Evolutionary conservation across 2,113 vertebrate species (phyloP).

Genomic region (Scalopus aquaticus): DNA sequence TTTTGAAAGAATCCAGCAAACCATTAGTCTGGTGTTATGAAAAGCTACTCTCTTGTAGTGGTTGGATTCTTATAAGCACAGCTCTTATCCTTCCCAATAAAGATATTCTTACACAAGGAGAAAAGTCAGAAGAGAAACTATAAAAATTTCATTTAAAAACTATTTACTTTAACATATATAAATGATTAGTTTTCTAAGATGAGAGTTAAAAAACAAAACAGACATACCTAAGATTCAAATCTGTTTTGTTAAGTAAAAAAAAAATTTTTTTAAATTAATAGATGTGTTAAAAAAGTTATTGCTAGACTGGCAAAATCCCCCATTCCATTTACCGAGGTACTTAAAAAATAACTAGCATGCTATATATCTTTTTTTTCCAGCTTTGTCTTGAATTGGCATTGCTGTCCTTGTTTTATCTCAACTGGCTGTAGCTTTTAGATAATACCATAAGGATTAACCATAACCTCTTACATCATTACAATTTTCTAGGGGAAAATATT

Average conservation of each 20-base stretch:
- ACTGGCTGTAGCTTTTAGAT: slow-evolving; percentile 89
- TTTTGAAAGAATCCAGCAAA: slow-evolving; percentile 5
- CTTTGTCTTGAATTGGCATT: slow-evolving; percentile 88
- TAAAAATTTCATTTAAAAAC: slow-evolving; percentile 36
- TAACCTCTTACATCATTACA: slow-evolving; percentile 58
- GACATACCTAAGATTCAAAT: background rate
- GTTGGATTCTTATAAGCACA: background rate
- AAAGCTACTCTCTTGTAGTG: background rate
- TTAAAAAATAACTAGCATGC: slow-evolving; percentile 88
- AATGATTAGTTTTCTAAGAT: slow-evolving; percentile 15
- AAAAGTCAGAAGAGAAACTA: slow-evolving; percentile 24
- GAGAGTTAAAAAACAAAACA: slow-evolving; percentile 23
- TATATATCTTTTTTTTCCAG: slow-evolving; percentile 81
- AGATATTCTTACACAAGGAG: background rate
- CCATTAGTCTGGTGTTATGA: background rate
- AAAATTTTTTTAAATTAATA: slow-evolving; percentile 21
- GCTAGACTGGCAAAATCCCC: slow-evolving; percentile 89
- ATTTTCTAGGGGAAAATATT: slow-evolving; percentile 75
- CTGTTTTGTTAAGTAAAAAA: slow-evolving; percentile 57
- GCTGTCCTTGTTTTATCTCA: slow-evolving; percentile 85
- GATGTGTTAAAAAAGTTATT: slow-evolving; percentile 69
- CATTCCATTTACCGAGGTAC: slow-evolving; percentile 87
- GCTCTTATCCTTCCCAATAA: background rate
- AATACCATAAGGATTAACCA: slow-evolving; percentile 84
- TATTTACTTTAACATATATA: background rate